These are phyloP conservation scores for Sphenodon punctatus DNA, from an alignment of 2,797 vertebrate species.

Conservation along the genomic window DNA sequence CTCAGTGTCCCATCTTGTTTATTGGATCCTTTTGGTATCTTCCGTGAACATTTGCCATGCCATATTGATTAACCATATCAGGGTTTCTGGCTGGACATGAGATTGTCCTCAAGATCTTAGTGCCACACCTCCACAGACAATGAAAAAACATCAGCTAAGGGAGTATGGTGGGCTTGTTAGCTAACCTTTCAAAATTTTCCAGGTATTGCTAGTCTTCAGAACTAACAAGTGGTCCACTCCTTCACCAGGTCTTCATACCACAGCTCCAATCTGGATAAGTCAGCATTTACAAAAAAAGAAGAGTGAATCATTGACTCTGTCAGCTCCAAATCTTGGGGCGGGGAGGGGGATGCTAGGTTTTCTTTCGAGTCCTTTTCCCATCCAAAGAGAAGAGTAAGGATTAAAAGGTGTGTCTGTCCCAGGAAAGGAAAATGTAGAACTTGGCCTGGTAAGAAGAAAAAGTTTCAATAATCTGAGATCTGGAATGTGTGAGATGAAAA, in stretches of 20 bases:
- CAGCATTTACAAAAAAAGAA: too few species aligned
- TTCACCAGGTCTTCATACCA: slow-evolving; percentile 7
- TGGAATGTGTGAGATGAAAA: neutral
- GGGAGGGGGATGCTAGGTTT: too few species aligned
- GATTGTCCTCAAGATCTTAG: slow-evolving; percentile 17
- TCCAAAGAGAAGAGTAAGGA: neutral
- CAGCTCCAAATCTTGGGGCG: neutral
- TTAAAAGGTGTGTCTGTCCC: neutral
- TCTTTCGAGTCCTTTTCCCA: neutral
- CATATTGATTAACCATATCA: neutral
- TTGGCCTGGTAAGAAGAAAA: neutral
- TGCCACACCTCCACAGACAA: neutral
- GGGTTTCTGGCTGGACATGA: slow-evolving; percentile 20
- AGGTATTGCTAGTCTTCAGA: slow-evolving; percentile 35
- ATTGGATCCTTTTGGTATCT: slow-evolving; percentile 8
- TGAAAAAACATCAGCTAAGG: slow-evolving; percentile 35
- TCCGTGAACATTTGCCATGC: slow-evolving; percentile 34
- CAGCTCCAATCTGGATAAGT: slow-evolving; percentile 29
- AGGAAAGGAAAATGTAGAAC: neutral
- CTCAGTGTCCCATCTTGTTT: neutral
- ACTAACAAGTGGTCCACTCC: neutral
- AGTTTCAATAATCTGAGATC: too few species aligned
- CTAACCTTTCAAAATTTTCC: slow-evolving; percentile 24
- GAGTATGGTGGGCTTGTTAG: neutral
- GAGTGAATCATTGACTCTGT: neutral